These are phyloP conservation scores for Myanophis thanlyinensis DNA, from an alignment of 2,113 vertebrate genomes.

Conservation along the genomic window DNA sequence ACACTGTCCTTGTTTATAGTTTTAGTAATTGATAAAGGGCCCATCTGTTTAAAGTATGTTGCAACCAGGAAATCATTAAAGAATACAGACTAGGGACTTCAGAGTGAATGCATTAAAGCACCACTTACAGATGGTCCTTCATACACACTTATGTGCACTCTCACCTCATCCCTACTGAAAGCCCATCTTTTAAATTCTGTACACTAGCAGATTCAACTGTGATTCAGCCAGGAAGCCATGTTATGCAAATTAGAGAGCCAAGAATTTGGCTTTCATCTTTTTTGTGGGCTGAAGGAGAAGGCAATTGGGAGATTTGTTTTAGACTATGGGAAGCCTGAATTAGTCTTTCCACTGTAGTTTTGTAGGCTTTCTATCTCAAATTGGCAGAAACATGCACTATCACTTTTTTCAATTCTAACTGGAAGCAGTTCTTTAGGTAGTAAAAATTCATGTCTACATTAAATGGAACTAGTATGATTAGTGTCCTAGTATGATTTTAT, in stretches of 20 bases:
- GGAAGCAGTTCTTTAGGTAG: not conserved
- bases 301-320: not conserved
- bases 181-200: not conserved
- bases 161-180: not conserved
- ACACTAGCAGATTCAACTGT: not conserved
- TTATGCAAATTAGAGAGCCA: not conserved
- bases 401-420: not conserved
- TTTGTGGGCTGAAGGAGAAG: not conserved
- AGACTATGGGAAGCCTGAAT: not conserved
- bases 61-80: not conserved
- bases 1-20: not conserved
- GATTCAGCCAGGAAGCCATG: not conserved
- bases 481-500: no score
- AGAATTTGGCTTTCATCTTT: not conserved
- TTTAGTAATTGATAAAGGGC: not conserved
- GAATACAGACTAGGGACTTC: not conserved
- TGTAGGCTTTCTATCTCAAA: not conserved
- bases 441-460: not conserved
- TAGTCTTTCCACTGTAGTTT: not conserved
- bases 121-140: not conserved
- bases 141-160: not conserved
- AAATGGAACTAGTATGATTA: no score
- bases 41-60: not conserved
- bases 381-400: not conserved
- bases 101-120: not conserved